A percentile compares a stretch with the other conserved stretches of the same genome.
Evolutionary conservation across 2,888 invertebrate species (phyloP).

Genomic region (Hyppa rectilinea): DNA sequence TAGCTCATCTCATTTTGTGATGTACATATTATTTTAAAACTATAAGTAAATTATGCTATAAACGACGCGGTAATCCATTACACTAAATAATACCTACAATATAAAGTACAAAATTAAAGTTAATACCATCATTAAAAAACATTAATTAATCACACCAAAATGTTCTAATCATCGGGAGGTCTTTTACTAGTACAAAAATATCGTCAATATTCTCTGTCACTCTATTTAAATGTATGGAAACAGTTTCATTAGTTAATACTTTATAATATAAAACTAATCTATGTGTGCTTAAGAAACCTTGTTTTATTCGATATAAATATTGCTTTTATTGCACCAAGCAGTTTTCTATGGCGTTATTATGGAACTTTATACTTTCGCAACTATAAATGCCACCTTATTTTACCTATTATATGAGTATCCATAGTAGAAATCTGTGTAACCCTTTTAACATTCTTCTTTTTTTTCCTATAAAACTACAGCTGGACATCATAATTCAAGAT

Average conservation of each 20-base stretch:
- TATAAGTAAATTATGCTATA: constrained; percentile 79
- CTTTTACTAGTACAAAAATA: constrained; percentile 88
- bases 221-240: constrained; percentile 64
- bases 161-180: constrained; percentile 74
- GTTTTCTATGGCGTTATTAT: constrained; percentile 49
- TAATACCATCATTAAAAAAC: constrained; percentile 63
- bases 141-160: constrained; percentile 66
- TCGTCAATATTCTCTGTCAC: constrained; percentile 69
- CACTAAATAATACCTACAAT: constrained; percentile 67
- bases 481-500: constrained; percentile 74
- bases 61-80: constrained; percentile 65
- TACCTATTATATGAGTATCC: constrained; percentile 69
- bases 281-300: constrained; percentile 60
- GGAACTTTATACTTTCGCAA: constrained; percentile 57
- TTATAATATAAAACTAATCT: constrained; percentile 57
- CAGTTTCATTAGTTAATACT: constrained; percentile 52
- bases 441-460: constrained; percentile 69
- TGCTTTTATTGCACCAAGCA: constrained; percentile 60
- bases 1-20: constrained; percentile 76
- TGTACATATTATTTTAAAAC: constrained; percentile 76
- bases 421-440: constrained; percentile 68
- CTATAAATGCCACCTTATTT: constrained; percentile 63
- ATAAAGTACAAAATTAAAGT: constrained; percentile 63
- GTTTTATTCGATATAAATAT: constrained; percentile 58
- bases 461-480: constrained; percentile 70